Base-by-base conservation (phyloP, 1,140 invertebrate species). In the Melanaphis sacchari region DNA sequence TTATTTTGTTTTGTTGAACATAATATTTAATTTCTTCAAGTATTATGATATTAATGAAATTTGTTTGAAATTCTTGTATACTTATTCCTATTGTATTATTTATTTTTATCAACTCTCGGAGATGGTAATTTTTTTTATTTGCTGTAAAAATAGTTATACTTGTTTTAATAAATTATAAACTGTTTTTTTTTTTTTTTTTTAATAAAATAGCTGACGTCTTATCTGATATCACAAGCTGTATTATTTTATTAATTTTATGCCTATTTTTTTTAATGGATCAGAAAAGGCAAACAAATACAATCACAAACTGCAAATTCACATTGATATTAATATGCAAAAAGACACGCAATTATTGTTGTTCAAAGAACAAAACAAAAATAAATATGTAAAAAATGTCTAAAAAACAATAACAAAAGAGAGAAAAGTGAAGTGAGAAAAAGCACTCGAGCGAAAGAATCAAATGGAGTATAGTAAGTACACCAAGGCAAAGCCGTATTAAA, bases 281-380 rank as follows among this genome's bases (percentile, higher is more conserved):
- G 43, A 90, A 49, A 76, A 49, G 43, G 59, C 89, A 93, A 89
- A 93, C 89, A 90, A 90, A 90, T 93, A 90, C 87, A 90, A 90
- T 90, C 54, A 90, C 52, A 90, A 90, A 89, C 87, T 93, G 85
- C 89, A 90, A 93, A 94, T 84, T 90, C 66, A 90, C 82, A 88
- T 88, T n/a, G 49, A 90, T 90, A 94, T 88, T n/a, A 94, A 91
- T 90, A 93, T 90, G 76, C 93, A 93, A 93, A 91, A 93, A 93
- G 91, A 93, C 91, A 93, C 81, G 85, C 91, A 93, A 85, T 31
- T 93, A 85, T 93, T 93, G 54, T 93, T 93, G 81, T 84, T 84
- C 43, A 84, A 84, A 85, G 91, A 93, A 93, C 76, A 85, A 93
- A 85, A 84, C 41, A 82, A 76, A 91, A 52, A 93, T 84, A 93